Percentiles rank a stretch among this genome's conserved stretches.
Conservation (phyloP, 2,797 vertebrate species). For the Mastacembelus armatus region DNA sequence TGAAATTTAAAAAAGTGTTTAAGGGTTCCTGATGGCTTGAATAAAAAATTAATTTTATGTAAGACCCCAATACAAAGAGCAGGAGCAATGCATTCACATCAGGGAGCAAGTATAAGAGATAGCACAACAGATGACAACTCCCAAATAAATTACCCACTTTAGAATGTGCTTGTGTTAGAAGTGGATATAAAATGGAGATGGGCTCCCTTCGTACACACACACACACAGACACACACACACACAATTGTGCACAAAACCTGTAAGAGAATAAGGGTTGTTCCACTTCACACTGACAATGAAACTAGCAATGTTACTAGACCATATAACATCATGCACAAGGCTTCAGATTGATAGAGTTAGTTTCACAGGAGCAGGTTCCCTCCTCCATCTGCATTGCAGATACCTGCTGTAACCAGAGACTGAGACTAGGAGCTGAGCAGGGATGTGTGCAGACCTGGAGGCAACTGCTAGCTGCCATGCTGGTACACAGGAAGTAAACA, state of each 20-base stretch:
- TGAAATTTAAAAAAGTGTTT: neutral
- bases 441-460: conserved; percentile 33
- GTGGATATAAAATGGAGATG: conserved; percentile 33
- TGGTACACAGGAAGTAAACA: conserved; percentile 41
- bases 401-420: conserved; percentile 74
- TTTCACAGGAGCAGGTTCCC: conserved; percentile 41
- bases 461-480: conserved; percentile 18
- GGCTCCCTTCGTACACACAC: neutral
- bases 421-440: conserved; percentile 35
- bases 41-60: neutral
- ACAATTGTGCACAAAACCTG: conserved; percentile 8
- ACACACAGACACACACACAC: neutral
- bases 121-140: conserved; percentile 14
- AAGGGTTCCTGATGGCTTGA: neutral
- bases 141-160: conserved; percentile 43
- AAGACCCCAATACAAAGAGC: neutral
- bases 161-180: conserved; percentile 29
- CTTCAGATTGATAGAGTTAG: conserved; percentile 26
- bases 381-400: conserved; percentile 77
- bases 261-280: conserved; percentile 9
- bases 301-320: conserved; percentile 16
- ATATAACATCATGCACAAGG: neutral
- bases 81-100: neutral
- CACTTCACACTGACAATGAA: conserved; percentile 30
- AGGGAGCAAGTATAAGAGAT: conserved; percentile 5